phyloP scores from a whole-genome alignment of 2,888 invertebrate genomes.

The Cabera pusaria region DNA sequence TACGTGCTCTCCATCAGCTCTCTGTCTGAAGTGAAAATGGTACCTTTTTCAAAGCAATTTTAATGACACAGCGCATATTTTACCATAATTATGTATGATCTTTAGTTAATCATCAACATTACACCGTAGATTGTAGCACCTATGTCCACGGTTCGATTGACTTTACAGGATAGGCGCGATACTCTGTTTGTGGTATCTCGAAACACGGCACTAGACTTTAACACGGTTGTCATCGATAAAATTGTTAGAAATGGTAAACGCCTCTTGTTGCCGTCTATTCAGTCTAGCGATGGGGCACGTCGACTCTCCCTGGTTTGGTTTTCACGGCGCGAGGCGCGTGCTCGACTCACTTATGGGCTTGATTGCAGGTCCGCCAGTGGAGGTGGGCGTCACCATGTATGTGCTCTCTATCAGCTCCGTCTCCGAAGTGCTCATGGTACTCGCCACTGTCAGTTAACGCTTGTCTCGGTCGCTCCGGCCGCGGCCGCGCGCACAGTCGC shows the following conservation, averaged over 20 bases:
- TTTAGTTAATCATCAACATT: slow-evolving; percentile 79
- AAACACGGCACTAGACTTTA: no score
- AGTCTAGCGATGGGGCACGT: slow-evolving; percentile 67
- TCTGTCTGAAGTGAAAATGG: slow-evolving; percentile 93
- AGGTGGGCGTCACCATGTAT: slow-evolving; percentile 99
- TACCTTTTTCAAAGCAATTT: slow-evolving; percentile 69
- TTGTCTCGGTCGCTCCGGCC: slow-evolving; percentile 70
- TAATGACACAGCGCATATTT: slow-evolving; percentile 75
- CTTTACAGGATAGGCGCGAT: slow-evolving; percentile 46
- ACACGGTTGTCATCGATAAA: no score
- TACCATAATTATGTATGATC: slow-evolving; percentile 63
- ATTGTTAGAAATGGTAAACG: no score
- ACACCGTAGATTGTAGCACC: slow-evolving; percentile 81
- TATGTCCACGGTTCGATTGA: slow-evolving; percentile 77
- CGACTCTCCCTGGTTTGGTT: slow-evolving; percentile 71
- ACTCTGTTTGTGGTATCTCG: slow-evolving; percentile 33
- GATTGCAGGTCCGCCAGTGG: slow-evolving; percentile 97
- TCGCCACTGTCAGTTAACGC: slow-evolving; percentile 78
- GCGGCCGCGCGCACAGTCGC: slow-evolving; percentile 59
- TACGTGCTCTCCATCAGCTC: slow-evolving; percentile 94
- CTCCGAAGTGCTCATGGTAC: slow-evolving; percentile 99
- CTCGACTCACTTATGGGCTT: slow-evolving; percentile 78
- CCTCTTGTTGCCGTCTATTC: slow-evolving; percentile 45
- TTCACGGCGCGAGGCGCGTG: slow-evolving; percentile 64
- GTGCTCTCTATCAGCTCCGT: slow-evolving; percentile 99